Evolutionary conservation across 1,140 invertebrate genomes (phyloP).

Genomic region (Tachypleus tridentatus): DNA sequence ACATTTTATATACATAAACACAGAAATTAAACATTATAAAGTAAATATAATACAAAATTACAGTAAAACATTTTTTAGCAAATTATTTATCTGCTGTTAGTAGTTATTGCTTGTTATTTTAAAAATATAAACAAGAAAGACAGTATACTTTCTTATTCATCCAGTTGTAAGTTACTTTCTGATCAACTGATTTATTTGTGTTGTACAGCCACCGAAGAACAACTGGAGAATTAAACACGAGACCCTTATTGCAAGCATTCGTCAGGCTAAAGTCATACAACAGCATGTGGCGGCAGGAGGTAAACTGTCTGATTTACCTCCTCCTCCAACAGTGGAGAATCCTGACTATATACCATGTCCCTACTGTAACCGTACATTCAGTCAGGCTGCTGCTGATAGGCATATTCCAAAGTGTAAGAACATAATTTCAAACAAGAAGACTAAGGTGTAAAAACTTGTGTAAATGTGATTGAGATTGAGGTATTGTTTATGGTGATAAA

Average conservation of each 20-base stretch:
- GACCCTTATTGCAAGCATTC: slow-evolving; percentile 44
- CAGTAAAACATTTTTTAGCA: too few relatives aligned
- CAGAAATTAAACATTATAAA: too few relatives aligned
- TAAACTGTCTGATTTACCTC: slow-evolving; percentile 72
- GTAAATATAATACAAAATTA: too few relatives aligned
- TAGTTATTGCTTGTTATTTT: too few relatives aligned
- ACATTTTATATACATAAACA: too few relatives aligned
- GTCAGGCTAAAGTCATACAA: slow-evolving; percentile 71
- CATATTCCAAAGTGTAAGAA: slow-evolving; percentile 77
- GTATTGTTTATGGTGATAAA: too few relatives aligned
- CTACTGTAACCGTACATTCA: slow-evolving; percentile 68
- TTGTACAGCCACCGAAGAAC: slow-evolving; percentile 19
- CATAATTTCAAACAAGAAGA: slow-evolving; percentile 17
- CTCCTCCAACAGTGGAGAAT: slow-evolving; percentile 56
- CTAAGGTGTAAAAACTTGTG: not conserved
- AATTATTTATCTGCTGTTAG: too few relatives aligned
- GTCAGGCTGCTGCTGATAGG: slow-evolving; percentile 69
- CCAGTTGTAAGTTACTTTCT: too few relatives aligned
- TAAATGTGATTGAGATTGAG: too few relatives aligned
- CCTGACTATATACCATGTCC: slow-evolving; percentile 50
- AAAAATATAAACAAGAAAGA: too few relatives aligned
- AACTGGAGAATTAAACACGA: slow-evolving; percentile 45
- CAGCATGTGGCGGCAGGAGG: slow-evolving; percentile 70
- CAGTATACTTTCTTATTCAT: too few relatives aligned
- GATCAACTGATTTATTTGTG: too few relatives aligned